These are phyloP conservation scores for Hephaestus fuliginosus DNA, from an alignment of 2,797 vertebrate species.

Conservation along the genomic window DNA sequence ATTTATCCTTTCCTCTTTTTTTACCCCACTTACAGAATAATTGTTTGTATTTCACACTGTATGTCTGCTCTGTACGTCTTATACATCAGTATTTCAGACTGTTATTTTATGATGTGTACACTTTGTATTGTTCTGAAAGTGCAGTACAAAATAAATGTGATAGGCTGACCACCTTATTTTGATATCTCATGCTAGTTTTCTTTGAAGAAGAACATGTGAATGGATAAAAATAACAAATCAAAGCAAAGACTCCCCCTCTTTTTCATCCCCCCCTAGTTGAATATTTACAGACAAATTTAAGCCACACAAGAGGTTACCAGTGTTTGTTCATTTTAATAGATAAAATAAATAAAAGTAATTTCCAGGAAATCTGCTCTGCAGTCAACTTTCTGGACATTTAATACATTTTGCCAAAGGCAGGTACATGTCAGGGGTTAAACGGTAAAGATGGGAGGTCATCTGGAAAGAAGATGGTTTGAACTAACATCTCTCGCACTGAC, in stretches of 20 bases:
- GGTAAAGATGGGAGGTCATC: constrained; percentile 40
- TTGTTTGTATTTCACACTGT: background rate
- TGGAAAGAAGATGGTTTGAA: constrained; percentile 40
- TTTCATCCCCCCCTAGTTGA: background rate
- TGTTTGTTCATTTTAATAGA: constrained; percentile 83
- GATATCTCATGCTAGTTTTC: background rate
- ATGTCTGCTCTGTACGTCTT: background rate
- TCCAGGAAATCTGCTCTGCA: constrained; percentile 74
- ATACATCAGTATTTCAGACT: background rate
- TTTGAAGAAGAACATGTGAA: constrained; percentile 1
- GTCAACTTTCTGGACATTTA: constrained; percentile 74
- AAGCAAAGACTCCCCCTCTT: background rate
- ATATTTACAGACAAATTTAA: constrained; percentile 42
- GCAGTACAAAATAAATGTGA: constrained; percentile 51
- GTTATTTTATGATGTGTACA: constrained; percentile 17
- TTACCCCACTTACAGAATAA: background rate
- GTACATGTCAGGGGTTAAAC: constrained; percentile 52
- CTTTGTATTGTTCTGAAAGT: constrained; percentile 25
- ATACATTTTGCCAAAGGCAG: constrained; percentile 66
- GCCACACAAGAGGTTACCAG: constrained; percentile 58
- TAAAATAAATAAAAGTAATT: constrained; percentile 84
- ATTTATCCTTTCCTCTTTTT: background rate
- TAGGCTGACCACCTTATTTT: background rate
- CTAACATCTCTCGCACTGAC: constrained; percentile 48
- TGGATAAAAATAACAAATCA: background rate